Evolutionary conservation across 2,888 invertebrate species (phyloP), one percentile per base, ranked within the genome.

Genomic region (Achlya flavicornis): DNA sequence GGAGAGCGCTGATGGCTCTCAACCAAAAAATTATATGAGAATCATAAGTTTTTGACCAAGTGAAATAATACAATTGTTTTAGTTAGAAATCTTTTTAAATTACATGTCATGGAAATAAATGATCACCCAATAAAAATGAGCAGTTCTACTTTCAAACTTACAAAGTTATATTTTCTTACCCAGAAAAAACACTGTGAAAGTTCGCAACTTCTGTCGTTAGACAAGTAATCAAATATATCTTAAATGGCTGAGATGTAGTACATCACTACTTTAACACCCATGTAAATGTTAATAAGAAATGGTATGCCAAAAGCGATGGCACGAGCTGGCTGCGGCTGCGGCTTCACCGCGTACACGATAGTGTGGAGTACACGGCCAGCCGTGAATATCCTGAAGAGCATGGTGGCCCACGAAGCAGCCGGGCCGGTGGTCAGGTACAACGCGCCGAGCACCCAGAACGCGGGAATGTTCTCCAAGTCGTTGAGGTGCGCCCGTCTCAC

Each of bases 401-500:
- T 72, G 6, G 75, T 81, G 6, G 88, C 88, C 72, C 78, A 74
- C 58, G 71, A 66, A 11, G 79, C 77, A 5, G 72, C 80, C 0
- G 96, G 96, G 6, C 87, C 88, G 0, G 95, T 95, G 46, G 94
- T 85, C 59, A 95, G 81, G 86, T 95, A 96, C 64, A 95, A 80
- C 7, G 94, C 90, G 1, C 94, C 95, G 35, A 95, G 83, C n/a
- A 95, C 72, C 77, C 95, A 90, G 77, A 96, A 96, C 16, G 94
- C 91, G 0, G 95, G 93, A 64, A 96, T 96, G 83, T 96, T 96
- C 86, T 96, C 96, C 79, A 96, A 80, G 81, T 96, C 96, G 77
- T 96, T 96, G 70, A 94, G 90, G 78, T 96, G 96, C 16, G 96
- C 96, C 82, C 95, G 85, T 57, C 91, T 75, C 38, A 87, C 84